A percentile compares a stretch with the other conserved stretches of the same genome.
phyloP scores from a whole-genome alignment of 2,797 vertebrate species.

The Fringilla coelebs region DNA sequence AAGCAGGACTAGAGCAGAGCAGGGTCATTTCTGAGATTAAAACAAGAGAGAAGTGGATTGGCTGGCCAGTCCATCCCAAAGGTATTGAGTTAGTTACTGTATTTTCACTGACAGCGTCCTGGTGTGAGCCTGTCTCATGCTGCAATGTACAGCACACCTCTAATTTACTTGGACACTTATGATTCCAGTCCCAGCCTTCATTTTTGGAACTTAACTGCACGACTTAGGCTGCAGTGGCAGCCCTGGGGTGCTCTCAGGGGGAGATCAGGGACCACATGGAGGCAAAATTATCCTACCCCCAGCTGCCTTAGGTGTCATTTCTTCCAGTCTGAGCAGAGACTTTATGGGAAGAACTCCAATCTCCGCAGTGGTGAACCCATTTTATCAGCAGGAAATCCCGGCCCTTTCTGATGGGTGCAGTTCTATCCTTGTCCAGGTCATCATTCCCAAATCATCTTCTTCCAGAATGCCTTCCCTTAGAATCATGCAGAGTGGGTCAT shows the following conservation, averaged over 20 bases:
- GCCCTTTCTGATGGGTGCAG: neutral
- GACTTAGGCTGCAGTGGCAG: neutral
- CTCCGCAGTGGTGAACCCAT: neutral
- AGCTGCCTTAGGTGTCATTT: neutral
- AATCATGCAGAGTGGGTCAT: neutral
- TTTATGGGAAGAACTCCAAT: neutral
- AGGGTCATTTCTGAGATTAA: neutral
- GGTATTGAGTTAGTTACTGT: neutral
- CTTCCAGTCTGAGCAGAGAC: neutral
- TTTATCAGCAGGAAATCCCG: neutral
- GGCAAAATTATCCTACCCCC: neutral
- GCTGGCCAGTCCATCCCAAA: neutral
- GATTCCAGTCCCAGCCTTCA: neutral
- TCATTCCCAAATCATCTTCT: neutral
- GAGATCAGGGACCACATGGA: neutral
- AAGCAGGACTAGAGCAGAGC: neutral
- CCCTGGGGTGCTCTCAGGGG: neutral
- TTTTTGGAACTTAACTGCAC: neutral
- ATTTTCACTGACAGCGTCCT: neutral
- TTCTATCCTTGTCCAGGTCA: neutral
- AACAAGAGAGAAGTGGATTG: neutral
- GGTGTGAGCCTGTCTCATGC: neutral
- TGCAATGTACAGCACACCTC: neutral
- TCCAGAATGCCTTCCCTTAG: neutral
- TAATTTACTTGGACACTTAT: neutral